These are phyloP conservation scores for Ennomos quercinarius DNA, from an alignment of 2,888 invertebrate species.

Conservation along the genomic window DNA sequence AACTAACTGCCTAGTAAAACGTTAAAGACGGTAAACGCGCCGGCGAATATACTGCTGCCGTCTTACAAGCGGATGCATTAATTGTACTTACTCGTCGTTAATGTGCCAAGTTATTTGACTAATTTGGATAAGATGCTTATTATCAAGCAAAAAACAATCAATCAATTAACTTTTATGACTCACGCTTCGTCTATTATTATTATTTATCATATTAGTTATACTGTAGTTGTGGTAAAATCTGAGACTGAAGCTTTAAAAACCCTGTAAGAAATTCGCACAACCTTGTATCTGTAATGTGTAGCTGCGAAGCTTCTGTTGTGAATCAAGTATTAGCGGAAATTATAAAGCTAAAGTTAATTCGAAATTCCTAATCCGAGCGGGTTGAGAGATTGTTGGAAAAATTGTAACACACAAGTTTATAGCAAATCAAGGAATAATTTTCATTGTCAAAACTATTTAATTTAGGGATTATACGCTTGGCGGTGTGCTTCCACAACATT, in stretches of 20 bases:
- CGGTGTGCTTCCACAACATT: not conserved
- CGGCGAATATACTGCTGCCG: constrained; percentile 24
- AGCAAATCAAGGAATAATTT: constrained; percentile 4
- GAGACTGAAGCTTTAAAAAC: constrained; percentile 7
- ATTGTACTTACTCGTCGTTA: constrained; percentile 12
- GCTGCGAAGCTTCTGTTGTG: constrained; percentile 3
- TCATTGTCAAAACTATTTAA: constrained; percentile 9
- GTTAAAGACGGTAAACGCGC: constrained; percentile 31
- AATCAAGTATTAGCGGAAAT: constrained; percentile 13
- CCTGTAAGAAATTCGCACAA: constrained; percentile 23
- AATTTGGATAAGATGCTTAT: constrained; percentile 20
- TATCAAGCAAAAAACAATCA: constrained; percentile 8
- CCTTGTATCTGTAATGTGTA: constrained; percentile 20
- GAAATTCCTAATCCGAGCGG: constrained; percentile 2
- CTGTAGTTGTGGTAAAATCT: not conserved
- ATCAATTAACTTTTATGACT: constrained; percentile 15
- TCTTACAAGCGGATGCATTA: constrained; percentile 25
- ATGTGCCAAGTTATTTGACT: constrained; percentile 12
- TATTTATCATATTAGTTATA: no score
- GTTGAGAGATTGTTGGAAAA: not conserved
- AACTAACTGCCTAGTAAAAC: constrained; percentile 36
- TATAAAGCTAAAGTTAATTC: constrained; percentile 18
- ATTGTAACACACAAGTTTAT: not conserved
- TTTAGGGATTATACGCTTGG: not conserved
- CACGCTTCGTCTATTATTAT: not conserved